Base-by-base conservation (phyloP, 2,888 invertebrate genomes). In the Philhelius pedissequus region DNA sequence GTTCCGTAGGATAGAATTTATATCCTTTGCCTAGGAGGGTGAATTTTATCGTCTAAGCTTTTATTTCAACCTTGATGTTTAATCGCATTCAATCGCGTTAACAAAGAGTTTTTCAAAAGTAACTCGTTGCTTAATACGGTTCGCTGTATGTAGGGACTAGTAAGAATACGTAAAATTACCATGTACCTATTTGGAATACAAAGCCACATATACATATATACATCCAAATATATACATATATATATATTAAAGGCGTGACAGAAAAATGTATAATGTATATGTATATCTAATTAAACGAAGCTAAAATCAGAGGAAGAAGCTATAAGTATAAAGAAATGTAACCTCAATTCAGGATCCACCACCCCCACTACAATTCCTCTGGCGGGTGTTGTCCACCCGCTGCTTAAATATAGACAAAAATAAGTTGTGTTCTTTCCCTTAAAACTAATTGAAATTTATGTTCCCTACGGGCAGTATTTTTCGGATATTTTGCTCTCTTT, bases 381-480 rank as follows among this genome's bases (percentile, higher is more conserved):
- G 45, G 45, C 20, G 22, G 13, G 9, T 43, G 40, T 27, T 52
- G 2, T 30, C 11, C 54, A 54, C 54, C 54, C 58, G 58, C 38
- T 58, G 35, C 38, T 58, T 58, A 38, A 58, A 56, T 35, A 56
- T 35, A 56, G 38, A 58, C 58, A 11, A 38, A 38, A 56, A 58
- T 58, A 58, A 22, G 38, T 58, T 58, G 58, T 58, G 38, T 58
- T 58, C n/a, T n/a, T 32, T 58, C 38, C 58, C 22, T 38, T n/a
- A 58, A 58, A 58, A 58, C 58, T 38, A 20, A 38, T 58, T 58
- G 58, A 58, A 58, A 58, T 58, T 38, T 58, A 58, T 58, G 58
- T 58, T 58, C 58, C 58, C 35, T 58, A 38, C 8, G 35, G 56
- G 56, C 35, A 22, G 32, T 56, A n/a, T 35, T 20, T 56, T 30